Evolutionary conservation across 2,888 invertebrate genomes (phyloP).

Genomic region (Cordilura impudica): DNA sequence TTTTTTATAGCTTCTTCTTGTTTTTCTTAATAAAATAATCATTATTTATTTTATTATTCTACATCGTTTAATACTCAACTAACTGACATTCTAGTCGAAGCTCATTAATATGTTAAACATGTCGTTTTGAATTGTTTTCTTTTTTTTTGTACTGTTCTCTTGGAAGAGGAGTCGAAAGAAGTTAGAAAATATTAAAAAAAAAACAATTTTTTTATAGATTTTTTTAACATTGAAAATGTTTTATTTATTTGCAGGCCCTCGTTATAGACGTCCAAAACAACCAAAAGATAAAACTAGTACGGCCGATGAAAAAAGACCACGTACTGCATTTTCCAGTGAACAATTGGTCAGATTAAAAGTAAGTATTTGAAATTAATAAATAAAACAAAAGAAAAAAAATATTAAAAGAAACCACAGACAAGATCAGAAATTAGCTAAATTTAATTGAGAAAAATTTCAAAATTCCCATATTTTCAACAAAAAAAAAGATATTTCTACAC

Average conservation of each 20-base stretch:
- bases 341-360: constrained; percentile 93
- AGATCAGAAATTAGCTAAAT: neutral
- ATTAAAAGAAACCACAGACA: neutral
- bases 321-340: constrained; percentile 97
- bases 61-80: constrained; percentile 30
- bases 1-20: neutral
- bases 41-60: constrained; percentile 45
- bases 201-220: neutral
- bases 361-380: constrained; percentile 62
- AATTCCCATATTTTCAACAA: no score
- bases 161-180: neutral
- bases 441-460: neutral
- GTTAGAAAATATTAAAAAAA: neutral
- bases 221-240: neutral
- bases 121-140: neutral
- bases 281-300: constrained; percentile 79
- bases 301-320: constrained; percentile 91
- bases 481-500: no score
- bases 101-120: constrained; percentile 4
- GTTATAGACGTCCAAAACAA: constrained; percentile 78
- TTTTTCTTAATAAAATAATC: constrained; percentile 58
- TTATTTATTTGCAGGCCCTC: constrained; percentile 72
- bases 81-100: constrained; percentile 26
- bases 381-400: neutral
- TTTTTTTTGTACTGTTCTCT: neutral